phyloP scores from a whole-genome alignment of 2,888 invertebrate species.

The Therioaphis trifolii region DNA sequence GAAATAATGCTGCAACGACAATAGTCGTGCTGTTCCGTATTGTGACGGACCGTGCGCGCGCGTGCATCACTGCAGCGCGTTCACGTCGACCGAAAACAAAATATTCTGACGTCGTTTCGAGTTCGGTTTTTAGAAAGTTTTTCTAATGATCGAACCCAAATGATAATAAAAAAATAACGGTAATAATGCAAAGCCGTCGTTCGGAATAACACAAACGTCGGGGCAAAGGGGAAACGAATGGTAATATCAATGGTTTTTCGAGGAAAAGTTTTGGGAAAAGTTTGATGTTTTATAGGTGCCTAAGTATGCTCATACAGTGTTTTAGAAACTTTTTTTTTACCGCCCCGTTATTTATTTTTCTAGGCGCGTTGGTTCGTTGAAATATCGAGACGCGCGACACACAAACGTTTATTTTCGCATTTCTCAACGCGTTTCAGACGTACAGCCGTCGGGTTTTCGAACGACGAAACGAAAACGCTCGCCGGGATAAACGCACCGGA shows the following conservation, averaged over 20 bases:
- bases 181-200: neutral
- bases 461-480: neutral
- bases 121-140: too few relatives aligned
- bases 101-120: too few relatives aligned
- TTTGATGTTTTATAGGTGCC: constrained; percentile 40
- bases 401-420: neutral
- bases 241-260: constrained; percentile 37
- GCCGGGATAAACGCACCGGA: too few relatives aligned
- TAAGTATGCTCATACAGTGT: constrained; percentile 42
- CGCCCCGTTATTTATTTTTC: constrained; percentile 40
- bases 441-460: neutral
- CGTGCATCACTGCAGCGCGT: too few relatives aligned
- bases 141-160: constrained; percentile 11
- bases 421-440: neutral
- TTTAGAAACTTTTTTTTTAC: constrained; percentile 43
- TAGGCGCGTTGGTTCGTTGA: constrained; percentile 42
- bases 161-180: constrained; percentile 4
- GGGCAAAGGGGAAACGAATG: neutral
- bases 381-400: constrained; percentile 28
- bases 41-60: too few relatives aligned
- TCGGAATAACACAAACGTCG: constrained; percentile 15
- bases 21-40: too few relatives aligned
- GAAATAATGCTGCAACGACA: too few relatives aligned
- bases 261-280: constrained; percentile 11
- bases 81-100: too few relatives aligned